Percentiles rank a stretch among this genome's conserved stretches.
Evolutionary conservation across 1,140 invertebrate species (phyloP).

Genomic region (Rhyacophila brunnea): DNA sequence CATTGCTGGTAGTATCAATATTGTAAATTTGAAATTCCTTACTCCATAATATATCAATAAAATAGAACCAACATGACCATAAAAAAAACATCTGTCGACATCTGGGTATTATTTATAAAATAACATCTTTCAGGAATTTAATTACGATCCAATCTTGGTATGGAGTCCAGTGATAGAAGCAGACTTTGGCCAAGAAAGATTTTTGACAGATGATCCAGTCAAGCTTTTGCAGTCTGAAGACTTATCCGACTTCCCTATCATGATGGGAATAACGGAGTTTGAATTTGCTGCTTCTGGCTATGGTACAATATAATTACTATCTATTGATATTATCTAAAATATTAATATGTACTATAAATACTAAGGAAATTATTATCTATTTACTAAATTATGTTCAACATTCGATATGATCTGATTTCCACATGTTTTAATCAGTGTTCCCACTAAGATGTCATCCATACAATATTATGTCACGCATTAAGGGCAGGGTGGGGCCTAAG

Average conservation of each 20-base stretch:
- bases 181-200: conserved; percentile 66
- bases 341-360: neutral
- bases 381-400: neutral
- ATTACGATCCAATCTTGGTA: conserved; percentile 58
- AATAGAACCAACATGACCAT: no score
- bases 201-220: conserved; percentile 60
- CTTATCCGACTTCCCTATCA: conserved; percentile 63
- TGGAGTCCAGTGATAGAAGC: conserved; percentile 70
- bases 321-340: neutral
- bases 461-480: neutral
- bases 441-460: neutral
- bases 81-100: no score
- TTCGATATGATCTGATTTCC: neutral
- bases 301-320: conserved; percentile 40
- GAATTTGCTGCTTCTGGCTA: conserved; percentile 63
- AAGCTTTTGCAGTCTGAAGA: conserved; percentile 58
- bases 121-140: conserved; percentile 51
- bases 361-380: neutral
- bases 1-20: no score
- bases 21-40: no score
- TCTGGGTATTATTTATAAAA: no score
- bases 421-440: neutral
- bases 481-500: no score
- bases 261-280: no score
- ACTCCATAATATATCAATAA: no score